Percentiles rank a stretch among this genome's conserved stretches.
phyloP scores from a whole-genome alignment of 2,113 vertebrate genomes.

The Mesoclemmys tuberculata region DNA sequence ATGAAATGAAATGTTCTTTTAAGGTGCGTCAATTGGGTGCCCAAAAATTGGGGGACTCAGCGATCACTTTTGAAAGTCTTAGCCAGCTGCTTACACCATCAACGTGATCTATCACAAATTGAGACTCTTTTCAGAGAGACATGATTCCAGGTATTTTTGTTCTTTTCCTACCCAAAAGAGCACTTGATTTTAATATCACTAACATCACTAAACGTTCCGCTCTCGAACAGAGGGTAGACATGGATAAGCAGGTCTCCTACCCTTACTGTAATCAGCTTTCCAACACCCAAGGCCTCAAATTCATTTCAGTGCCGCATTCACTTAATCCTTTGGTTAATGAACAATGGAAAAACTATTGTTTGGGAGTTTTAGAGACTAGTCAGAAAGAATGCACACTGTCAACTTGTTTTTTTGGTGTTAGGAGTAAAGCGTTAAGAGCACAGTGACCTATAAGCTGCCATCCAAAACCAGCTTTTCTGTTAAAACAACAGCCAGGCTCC shows the following conservation, averaged over 20 bases:
- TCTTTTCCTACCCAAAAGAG: not conserved
- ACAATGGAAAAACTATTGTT: conserved; percentile 71
- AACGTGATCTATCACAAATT: not conserved
- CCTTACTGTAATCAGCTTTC: not conserved
- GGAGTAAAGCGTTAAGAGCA: conserved; percentile 8
- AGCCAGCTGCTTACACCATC: not conserved
- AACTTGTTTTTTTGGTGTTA: not conserved
- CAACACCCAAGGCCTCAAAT: not conserved
- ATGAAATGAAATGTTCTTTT: not conserved
- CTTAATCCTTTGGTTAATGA: conserved; percentile 42
- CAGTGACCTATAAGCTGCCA: conserved; percentile 38
- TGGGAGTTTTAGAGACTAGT: conserved; percentile 20
- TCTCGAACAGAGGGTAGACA: not conserved
- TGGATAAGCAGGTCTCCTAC: not conserved
- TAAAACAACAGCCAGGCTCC: not conserved
- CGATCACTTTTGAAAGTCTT: not conserved
- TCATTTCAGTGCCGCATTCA: not conserved
- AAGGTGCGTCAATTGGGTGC: not conserved
- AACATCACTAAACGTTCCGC: not conserved
- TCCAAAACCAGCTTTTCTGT: not conserved
- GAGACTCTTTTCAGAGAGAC: not conserved
- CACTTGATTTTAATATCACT: rapidly evolving
- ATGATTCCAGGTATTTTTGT: not conserved
- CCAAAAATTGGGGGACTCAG: not conserved
- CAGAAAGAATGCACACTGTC: conserved; percentile 28